Base-by-base conservation (phyloP, 2,113 vertebrate species). In the Phylloscopus whistleri region DNA sequence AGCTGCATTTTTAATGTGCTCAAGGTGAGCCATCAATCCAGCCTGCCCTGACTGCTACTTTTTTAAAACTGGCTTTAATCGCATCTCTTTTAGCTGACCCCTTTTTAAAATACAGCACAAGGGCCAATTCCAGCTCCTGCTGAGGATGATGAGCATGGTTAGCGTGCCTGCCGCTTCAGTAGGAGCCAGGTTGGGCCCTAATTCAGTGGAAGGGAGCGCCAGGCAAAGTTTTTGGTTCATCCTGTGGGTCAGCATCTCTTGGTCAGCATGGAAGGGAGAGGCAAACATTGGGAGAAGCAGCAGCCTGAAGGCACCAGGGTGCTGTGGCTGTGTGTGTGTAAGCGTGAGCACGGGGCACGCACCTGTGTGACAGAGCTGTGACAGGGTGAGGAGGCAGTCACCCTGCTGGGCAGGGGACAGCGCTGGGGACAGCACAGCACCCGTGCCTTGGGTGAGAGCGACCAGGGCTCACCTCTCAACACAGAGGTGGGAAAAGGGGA, bases 381-480 rank as follows among this genome's bases (percentile, higher is more conserved):
- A 31, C 13, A 3, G 56, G n/a, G 21, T 1, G 19, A 11, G 48
- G 59, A 26, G 44, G 16, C 63, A 30, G 58, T 3, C 31, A 56
- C 52, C 24, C 20, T 8, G 4, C 67, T 21, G 41, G 5, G 11
- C 16, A 4, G 49, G 72, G 64, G 10, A 60, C 16, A 7, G 48
- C 1, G 0, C 49, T 26, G 56, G 74, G 84, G 48, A 31, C 2
- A 21, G 64, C 69, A 69, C 55, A 30, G 51, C 43, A 1, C 14
- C 58, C 24, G 3, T 26, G 22, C 20, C 48, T 27, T 0, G 0
- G 14, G 31, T 21, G 70, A 4, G 3, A 52, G 49, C 0, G 1
- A 10, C 16, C 3, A 23, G 22, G 67, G 37, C 11, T 27, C 9
- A 1, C 60, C 46, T 39, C 49, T 41, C 52, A 15, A 4, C 6